Conservation (phyloP, 2,797 vertebrate species). For the Helostoma temminkii region DNA sequence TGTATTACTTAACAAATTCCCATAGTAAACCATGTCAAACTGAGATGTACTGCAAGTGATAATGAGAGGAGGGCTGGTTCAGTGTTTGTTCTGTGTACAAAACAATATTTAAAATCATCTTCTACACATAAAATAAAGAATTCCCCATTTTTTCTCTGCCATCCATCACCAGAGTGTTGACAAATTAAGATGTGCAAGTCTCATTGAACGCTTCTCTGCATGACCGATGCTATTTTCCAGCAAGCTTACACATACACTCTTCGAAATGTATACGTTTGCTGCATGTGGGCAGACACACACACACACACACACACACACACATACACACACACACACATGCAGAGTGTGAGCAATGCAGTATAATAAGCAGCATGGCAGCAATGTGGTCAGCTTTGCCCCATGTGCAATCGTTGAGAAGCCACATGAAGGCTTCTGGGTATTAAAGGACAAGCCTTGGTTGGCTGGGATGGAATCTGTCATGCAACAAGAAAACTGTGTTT, state of each 20-base stretch:
- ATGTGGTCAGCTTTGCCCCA: constrained; percentile 85
- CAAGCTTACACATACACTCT: constrained; percentile 33
- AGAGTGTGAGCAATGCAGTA: constrained; percentile 79
- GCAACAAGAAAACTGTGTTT: constrained; percentile 87
- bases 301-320: constrained; percentile 50
- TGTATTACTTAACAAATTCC: neutral
- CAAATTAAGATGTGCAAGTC: constrained; percentile 82
- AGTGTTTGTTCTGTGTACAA: neutral
- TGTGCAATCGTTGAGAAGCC: constrained; percentile 87
- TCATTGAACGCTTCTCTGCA: constrained; percentile 74
- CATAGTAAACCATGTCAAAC: constrained; percentile 5
- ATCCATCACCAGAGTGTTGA: constrained; percentile 77
- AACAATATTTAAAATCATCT: neutral
- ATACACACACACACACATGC: constrained; percentile 64
- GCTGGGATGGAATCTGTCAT: constrained; percentile 89
- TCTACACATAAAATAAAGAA: too few relatives aligned
- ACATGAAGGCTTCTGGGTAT: constrained; percentile 87
- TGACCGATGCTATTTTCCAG: constrained; percentile 67
- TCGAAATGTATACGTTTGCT: constrained; percentile 47
- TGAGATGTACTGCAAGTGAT: neutral
- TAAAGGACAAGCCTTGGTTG: constrained; percentile 90
- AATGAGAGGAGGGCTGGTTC: neutral
- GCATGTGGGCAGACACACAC: constrained; percentile 59
- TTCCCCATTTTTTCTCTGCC: constrained; percentile 32
- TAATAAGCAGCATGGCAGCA: constrained; percentile 86